phyloP scores from a whole-genome alignment of 2,888 invertebrate genomes.

The Napeogenes inachia region DNA sequence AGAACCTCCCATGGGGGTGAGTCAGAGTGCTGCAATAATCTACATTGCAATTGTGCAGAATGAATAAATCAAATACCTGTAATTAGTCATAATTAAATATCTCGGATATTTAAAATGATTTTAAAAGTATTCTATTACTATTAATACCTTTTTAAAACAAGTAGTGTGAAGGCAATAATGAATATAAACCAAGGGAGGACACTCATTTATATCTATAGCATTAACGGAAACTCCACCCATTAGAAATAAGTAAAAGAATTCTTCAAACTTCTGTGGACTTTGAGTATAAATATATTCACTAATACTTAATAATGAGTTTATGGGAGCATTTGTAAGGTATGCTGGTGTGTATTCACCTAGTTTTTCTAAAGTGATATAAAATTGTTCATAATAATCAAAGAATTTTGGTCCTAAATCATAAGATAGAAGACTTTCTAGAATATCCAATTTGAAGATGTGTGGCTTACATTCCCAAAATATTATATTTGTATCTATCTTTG shows the following conservation, averaged over 20 bases:
- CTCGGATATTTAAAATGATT: not conserved
- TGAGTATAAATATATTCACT: constrained; percentile 64
- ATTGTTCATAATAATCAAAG: constrained; percentile 55
- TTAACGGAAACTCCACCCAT: constrained; percentile 62
- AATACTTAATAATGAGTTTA: constrained; percentile 62
- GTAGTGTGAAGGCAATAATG: constrained; percentile 53
- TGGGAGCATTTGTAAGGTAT: constrained; percentile 56
- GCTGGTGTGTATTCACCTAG: constrained; percentile 46
- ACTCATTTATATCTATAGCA: constrained; percentile 55
- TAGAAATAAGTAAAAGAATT: constrained; percentile 61
- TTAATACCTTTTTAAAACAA: constrained; percentile 56
- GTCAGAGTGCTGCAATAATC: constrained; percentile 54
- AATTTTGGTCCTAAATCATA: constrained; percentile 62
- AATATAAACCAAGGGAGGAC: constrained; percentile 67
- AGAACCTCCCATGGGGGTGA: constrained; percentile 31
- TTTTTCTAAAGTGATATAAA: constrained; percentile 46
- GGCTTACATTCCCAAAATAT: constrained; percentile 63
- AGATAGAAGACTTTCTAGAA: constrained; percentile 56
- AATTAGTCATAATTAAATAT: constrained; percentile 20
- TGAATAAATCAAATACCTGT: constrained; percentile 63
- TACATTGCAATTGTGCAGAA: constrained; percentile 62
- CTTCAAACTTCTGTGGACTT: constrained; percentile 53
- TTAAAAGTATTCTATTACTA: not conserved
- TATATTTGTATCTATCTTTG: constrained; percentile 52
- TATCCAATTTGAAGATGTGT: constrained; percentile 62